Evolutionary conservation across 1,140 invertebrate species (phyloP).

Genomic region (Macrocentrus cingulum): DNA sequence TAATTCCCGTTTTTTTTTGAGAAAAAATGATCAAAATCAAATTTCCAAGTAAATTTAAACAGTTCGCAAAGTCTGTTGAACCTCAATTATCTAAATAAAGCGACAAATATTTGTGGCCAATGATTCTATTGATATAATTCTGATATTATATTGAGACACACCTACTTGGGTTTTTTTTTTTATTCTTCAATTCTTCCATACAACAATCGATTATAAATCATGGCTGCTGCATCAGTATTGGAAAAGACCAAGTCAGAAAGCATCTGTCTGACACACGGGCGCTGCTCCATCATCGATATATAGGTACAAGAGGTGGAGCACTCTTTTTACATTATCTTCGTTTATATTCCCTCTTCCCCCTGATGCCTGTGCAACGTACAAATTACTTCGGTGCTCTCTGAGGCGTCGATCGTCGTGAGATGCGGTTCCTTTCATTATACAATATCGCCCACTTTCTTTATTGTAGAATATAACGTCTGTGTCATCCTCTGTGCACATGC

Average conservation of each 20-base stretch:
- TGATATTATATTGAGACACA: not conserved
- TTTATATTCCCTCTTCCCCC: not conserved
- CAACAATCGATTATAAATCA: constrained; percentile 3
- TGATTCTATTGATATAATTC: too few relatives aligned
- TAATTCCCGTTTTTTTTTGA: too few relatives aligned
- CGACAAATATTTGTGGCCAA: too few relatives aligned
- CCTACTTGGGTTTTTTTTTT: not conserved
- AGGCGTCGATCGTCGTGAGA: too few relatives aligned
- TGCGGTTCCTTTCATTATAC: constrained; percentile 4
- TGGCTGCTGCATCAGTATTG: not conserved
- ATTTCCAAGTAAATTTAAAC: too few relatives aligned
- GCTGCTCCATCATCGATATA: not conserved
- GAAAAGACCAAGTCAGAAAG: not conserved
- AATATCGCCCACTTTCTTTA: constrained; percentile 32
- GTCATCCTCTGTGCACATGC: constrained; percentile 33
- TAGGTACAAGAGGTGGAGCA: not conserved
- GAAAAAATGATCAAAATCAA: too few relatives aligned
- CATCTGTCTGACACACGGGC: not conserved
- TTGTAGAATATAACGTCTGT: constrained; percentile 42
- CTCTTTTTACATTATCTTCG: not conserved
- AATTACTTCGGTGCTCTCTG: constrained; percentile 5
- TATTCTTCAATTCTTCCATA: not conserved
- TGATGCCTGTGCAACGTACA: not conserved
- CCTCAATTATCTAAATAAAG: too few relatives aligned
- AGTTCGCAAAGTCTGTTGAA: too few relatives aligned